These are phyloP conservation scores for Volucella inanis DNA, from an alignment of 2,888 invertebrate genomes.

Conservation along the genomic window DNA sequence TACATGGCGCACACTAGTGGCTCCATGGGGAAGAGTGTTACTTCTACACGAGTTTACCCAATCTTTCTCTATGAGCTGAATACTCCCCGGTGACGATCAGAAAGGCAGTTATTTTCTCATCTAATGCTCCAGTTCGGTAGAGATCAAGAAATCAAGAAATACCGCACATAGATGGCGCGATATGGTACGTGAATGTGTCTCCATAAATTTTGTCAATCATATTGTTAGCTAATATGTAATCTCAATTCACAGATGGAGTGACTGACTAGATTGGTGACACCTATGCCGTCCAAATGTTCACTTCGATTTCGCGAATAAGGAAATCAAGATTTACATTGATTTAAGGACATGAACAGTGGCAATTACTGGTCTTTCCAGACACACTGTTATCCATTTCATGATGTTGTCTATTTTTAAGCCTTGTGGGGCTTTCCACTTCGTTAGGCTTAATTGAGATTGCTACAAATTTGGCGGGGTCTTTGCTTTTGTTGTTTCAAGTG, in stretches of 20 bases:
- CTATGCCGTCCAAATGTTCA: slow-evolving; percentile 50
- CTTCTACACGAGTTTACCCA: slow-evolving; percentile 25
- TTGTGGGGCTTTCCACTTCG: slow-evolving; percentile 68
- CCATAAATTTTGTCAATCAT: slow-evolving; percentile 53
- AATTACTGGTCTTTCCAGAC: slow-evolving; percentile 42
- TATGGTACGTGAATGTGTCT: not conserved
- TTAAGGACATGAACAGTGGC: slow-evolving; percentile 63
- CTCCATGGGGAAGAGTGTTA: slow-evolving; percentile 64
- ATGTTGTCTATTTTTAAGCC: not conserved
- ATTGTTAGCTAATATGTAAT: slow-evolving; percentile 70
- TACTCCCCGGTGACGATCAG: not conserved
- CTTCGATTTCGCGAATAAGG: slow-evolving; percentile 52
- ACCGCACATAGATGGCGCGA: slow-evolving; percentile 44
- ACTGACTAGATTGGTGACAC: slow-evolving; percentile 73
- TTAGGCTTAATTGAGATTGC: slow-evolving; percentile 74
- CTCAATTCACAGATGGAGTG: slow-evolving; percentile 70
- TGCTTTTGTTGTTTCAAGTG: not conserved
- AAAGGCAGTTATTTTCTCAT: slow-evolving; percentile 17
- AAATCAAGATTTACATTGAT: slow-evolving; percentile 68
- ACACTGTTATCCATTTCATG: slow-evolving; percentile 11
- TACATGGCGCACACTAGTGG: slow-evolving; percentile 40
- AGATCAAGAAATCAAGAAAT: slow-evolving; percentile 44
- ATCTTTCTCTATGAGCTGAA: slow-evolving; percentile 58
- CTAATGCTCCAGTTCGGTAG: not conserved
- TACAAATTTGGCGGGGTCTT: slow-evolving; percentile 59